phyloP scores from a whole-genome alignment of 2,888 invertebrate species.

The Troides aeacus region DNA sequence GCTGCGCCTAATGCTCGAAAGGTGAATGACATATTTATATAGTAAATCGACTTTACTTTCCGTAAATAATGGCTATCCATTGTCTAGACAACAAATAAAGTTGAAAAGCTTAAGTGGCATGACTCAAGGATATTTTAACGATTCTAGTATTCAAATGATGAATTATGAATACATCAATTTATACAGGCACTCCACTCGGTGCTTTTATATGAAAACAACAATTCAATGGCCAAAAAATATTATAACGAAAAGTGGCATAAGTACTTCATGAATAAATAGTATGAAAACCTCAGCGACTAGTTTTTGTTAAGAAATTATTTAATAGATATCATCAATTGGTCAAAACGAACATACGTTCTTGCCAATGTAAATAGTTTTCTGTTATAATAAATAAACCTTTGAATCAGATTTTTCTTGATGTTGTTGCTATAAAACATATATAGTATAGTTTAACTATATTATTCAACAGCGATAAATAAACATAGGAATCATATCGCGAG shows the following conservation, averaged over 20 bases:
- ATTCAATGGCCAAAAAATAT: background rate
- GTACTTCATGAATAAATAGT: background rate
- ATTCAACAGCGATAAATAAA: too few species aligned
- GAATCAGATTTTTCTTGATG: too few species aligned
- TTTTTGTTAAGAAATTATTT: background rate
- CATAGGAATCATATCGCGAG: too few species aligned
- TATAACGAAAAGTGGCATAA: background rate
- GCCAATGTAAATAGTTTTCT: too few species aligned
- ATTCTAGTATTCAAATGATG: constrained; percentile 10
- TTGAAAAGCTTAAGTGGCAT: constrained; percentile 10
- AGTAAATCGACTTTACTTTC: constrained; percentile 4
- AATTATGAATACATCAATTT: constrained; percentile 15
- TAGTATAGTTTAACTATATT: too few species aligned
- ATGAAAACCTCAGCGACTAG: background rate
- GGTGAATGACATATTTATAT: constrained; percentile 41
- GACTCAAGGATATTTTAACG: background rate
- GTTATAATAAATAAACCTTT: too few species aligned
- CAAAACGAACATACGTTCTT: too few species aligned
- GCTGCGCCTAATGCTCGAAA: constrained; percentile 66
- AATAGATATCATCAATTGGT: too few species aligned
- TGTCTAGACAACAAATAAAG: constrained; percentile 11
- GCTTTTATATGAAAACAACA: constrained; percentile 15
- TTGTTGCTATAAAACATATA: too few species aligned
- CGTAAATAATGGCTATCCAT: constrained; percentile 1
- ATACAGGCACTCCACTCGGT: background rate